Evolutionary conservation across 2,888 invertebrate genomes (phyloP).

Genomic region (Plemyria rubiginata): DNA sequence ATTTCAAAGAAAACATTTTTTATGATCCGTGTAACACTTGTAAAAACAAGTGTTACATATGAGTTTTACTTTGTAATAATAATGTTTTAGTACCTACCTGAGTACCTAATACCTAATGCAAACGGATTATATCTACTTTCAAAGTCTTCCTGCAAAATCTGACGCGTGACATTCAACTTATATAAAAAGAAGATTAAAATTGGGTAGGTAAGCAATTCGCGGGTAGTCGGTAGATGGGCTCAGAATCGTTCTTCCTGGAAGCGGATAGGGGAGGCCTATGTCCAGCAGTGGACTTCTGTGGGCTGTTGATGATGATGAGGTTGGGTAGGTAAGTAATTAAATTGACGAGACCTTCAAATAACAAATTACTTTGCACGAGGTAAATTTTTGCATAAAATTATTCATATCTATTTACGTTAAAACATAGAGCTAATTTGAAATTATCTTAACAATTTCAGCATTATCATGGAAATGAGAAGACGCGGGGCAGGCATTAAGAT

Average conservation of each 20-base stretch:
- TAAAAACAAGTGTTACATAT: conserved; percentile 10
- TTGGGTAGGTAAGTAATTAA: too few relatives aligned
- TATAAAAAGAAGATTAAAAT: too few relatives aligned
- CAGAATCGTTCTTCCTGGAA: too few relatives aligned
- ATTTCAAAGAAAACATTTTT: conserved; percentile 40
- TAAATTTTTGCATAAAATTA: too few relatives aligned
- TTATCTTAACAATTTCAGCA: conserved; percentile 13
- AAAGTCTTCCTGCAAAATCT: not conserved
- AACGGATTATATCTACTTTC: not conserved
- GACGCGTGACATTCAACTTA: too few relatives aligned
- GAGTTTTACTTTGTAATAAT: conserved; percentile 3
- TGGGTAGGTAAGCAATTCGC: too few relatives aligned
- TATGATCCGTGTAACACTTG: conserved; percentile 29
- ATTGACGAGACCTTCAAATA: too few relatives aligned
- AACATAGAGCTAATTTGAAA: conserved; percentile 14
- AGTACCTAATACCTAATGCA: not conserved
- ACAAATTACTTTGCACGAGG: too few relatives aligned
- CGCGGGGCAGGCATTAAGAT: conserved; percentile 12
- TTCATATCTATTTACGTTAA: conserved; percentile 1
- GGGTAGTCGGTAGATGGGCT: too few relatives aligned
- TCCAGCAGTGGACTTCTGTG: too few relatives aligned
- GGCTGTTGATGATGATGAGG: too few relatives aligned
- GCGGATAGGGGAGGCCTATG: too few relatives aligned
- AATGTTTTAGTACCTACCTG: not conserved
- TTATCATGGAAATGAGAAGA: conserved; percentile 25